Base-by-base conservation (phyloP, 1,140 invertebrate species). In the Solen grandis region DNA sequence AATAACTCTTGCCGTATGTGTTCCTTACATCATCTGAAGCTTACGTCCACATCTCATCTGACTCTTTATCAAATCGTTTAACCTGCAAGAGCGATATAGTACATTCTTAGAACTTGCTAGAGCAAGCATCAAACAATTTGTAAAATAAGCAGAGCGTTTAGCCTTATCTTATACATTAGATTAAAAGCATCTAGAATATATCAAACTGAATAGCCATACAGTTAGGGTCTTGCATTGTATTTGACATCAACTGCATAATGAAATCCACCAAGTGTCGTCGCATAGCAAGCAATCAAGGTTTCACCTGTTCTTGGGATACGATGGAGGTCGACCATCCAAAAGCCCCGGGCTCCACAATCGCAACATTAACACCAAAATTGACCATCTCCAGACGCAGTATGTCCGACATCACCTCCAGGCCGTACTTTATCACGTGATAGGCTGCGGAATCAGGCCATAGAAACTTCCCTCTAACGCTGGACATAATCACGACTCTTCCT, bases 351-450 rank as follows among this genome's bases (percentile, higher is more conserved):
- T 91, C 88, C 2, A 93, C 72, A 31, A 90, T 75, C 33, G 89
- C 78, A 25, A 92, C 92, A 31, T 87, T 79, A 0, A 93, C 89
- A 25, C 88, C 90, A 80, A 91, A 92, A 66, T 87, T 88, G 0
- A 54, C 69, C 74, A 93, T 83, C 77, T 93, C 92, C 10, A 87
- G 57, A 2, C 91, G 78, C 1, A 93, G 76, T 22, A 80, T 82
- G 54, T 92, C 85, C 8, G 80, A 86, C 57, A 93, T 88, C 14
- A 86, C 94, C 29, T 94, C 90, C 3, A 97, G 83, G 0, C 93
- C 97, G 19, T 95, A 94, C 92, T 98, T 98, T 0, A 95, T 96
- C 1, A 96, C 95, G 4, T 94, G 94, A 91, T 98, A 98, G 0
- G 95, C 92, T 0, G 95, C 92, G 38, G 96, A 91, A 0, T 95